Evolutionary conservation across 1,140 invertebrate species (phyloP).

Genomic region (Cotesia glomerata): DNA sequence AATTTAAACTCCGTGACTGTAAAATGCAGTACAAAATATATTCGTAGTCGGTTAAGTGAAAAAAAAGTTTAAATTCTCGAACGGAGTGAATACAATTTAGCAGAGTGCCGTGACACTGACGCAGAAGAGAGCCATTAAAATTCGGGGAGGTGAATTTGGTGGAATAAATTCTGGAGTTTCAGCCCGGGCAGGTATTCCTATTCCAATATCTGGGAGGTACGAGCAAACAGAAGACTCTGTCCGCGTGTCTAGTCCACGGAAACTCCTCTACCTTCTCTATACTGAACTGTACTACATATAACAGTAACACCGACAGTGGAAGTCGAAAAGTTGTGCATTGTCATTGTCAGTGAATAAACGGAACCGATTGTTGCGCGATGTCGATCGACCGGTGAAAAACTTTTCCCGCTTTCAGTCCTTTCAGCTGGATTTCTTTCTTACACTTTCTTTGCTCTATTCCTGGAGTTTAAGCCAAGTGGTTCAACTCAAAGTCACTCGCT

Average conservation of each 20-base stretch:
- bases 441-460: conserved; percentile 2
- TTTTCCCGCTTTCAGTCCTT: conserved; percentile 35
- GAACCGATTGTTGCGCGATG: conserved; percentile 55
- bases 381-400: conserved; percentile 34
- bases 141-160: conserved; percentile 42
- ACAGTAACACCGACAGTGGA: conserved; percentile 24
- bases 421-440: neutral
- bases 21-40: conserved; percentile 51
- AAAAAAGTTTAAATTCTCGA: neutral
- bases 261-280: conserved; percentile 33
- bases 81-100: conserved; percentile 4
- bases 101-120: neutral
- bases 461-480: neutral
- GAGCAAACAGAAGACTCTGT: conserved; percentile 46
- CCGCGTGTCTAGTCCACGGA: conserved; percentile 24
- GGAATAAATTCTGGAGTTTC: conserved; percentile 57
- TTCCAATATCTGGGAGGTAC: neutral
- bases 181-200: conserved; percentile 25
- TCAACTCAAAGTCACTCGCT: neutral
- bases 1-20: conserved; percentile 41
- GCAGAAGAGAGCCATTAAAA: conserved; percentile 21
- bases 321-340: conserved; percentile 58
- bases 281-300: too few species aligned
- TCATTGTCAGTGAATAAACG: conserved; percentile 58
- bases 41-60: conserved; percentile 12